Evolutionary conservation across 1,140 invertebrate genomes (phyloP), one percentile per base, ranked within the genome.

Genomic region (Halesus radiatus): DNA sequence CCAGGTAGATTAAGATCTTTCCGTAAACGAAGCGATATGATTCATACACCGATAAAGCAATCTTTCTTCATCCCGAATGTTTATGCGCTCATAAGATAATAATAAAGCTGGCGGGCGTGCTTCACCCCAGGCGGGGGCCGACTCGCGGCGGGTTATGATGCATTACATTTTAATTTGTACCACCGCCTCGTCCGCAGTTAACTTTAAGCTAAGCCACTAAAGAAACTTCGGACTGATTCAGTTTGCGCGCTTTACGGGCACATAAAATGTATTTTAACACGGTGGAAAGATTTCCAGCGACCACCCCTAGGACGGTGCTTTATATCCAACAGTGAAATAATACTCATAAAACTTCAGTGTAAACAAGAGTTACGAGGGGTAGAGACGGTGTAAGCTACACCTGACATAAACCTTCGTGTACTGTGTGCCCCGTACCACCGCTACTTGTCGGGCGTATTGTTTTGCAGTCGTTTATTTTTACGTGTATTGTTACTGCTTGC

Each of bases 161-260:
- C 82, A 81, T 83, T 81, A 83, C 76, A 80, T 78, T 80, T 83
- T 83, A 83, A 83, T 83, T 83, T 80, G 64, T 37, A 50, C 76
- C 70, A 37, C 56, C 45, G 26, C 62, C 32, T 20, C 70, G 66
- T n/a, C 37, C 78, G 70, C 72, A 72, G 66, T 81, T 78, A 81
- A 70, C 64, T 78, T 75, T 81, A 80, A 78, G 80, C 76, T 75
- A 79, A 54, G 53, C 70, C 77, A 50, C 45, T 79, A 76, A 79
- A 82, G 74, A 54, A 70, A 50, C 78, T 60, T 37, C 32, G 32
- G 81, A 53, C 81, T 78, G 60, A 76, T 82, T 76, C 62, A 22
- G 64, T 79, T 76, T 68, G 45, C 50, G 22, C 45, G 53, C 53
- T 83, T 83, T 80, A 83, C 79, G 82, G 15, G 26, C 37, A 23